Evolutionary conservation across 2,113 vertebrate genomes (phyloP).

Genomic region (Vulpes ferrilata): DNA sequence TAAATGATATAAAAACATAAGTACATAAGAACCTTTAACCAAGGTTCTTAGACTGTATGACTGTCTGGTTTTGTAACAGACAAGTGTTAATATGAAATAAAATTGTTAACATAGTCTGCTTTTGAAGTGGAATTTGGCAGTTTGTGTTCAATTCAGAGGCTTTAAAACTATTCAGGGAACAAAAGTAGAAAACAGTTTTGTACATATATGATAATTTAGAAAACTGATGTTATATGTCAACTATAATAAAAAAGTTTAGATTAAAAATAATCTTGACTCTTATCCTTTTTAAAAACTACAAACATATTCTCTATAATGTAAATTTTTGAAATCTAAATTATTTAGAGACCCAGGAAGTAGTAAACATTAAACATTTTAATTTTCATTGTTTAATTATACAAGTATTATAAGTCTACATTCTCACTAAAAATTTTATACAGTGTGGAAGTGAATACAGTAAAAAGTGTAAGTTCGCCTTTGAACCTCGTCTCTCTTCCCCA

Average conservation of each 20-base stretch:
- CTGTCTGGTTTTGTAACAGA: background rate
- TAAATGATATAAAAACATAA: background rate
- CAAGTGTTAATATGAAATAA: background rate
- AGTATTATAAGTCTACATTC: background rate
- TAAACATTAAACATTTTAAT: background rate
- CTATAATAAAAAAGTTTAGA: background rate
- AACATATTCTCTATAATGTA: background rate
- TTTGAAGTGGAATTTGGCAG: background rate
- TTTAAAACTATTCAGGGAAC: background rate
- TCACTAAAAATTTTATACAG: background rate
- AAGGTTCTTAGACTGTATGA: background rate
- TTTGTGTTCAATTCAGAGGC: background rate
- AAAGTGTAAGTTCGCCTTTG: background rate
- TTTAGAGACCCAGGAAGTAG: background rate
- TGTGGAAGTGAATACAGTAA: background rate
- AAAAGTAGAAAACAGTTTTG: background rate
- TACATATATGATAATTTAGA: background rate
- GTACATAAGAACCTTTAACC: background rate
- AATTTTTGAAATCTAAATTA: background rate
- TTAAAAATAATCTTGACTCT: background rate
- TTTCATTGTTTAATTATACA: background rate
- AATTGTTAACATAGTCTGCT: background rate
- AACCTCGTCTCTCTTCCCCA: background rate
- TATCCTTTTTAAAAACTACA: background rate
- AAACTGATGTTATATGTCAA: background rate